Conservation (phyloP, 2,113 vertebrate species). For the Dolichallabes microphthalmus region DNA sequence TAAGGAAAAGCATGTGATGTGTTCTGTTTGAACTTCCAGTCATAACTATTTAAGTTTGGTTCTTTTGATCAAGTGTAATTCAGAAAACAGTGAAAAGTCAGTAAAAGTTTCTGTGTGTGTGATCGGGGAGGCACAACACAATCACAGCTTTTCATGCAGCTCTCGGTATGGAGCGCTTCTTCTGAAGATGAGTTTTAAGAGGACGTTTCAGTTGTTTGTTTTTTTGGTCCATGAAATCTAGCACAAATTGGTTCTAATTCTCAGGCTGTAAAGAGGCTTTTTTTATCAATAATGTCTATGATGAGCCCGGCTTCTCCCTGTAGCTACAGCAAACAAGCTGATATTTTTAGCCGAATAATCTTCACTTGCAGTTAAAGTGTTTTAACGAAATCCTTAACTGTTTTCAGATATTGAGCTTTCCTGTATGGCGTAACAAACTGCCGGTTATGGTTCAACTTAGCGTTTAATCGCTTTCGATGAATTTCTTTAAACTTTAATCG, state of each 20-base stretch:
- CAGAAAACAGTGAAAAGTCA: background rate
- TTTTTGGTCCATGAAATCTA: background rate
- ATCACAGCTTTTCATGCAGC: background rate
- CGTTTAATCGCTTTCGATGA: background rate
- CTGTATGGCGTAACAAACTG: background rate
- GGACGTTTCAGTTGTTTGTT: background rate
- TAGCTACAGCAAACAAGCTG: background rate
- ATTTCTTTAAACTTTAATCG: background rate
- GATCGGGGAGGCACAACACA: background rate
- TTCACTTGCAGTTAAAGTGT: background rate
- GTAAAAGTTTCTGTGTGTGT: constrained; percentile 4
- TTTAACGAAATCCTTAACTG: background rate
- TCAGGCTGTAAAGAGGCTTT: background rate
- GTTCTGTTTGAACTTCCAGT: constrained; percentile 2
- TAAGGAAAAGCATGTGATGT: constrained; percentile 31
- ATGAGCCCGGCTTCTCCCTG: background rate
- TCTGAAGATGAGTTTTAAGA: background rate
- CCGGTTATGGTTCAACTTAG: background rate
- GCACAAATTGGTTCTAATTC: background rate
- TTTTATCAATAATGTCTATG: constrained; percentile 11
- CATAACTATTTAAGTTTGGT: background rate
- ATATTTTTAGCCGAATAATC: background rate
- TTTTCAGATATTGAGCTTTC: background rate
- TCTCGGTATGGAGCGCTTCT: constrained; percentile 2
- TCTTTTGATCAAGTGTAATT: constrained; percentile 25